Evolutionary conservation across 2,888 invertebrate genomes (phyloP).

Genomic region (Cryptus viduatorius): DNA sequence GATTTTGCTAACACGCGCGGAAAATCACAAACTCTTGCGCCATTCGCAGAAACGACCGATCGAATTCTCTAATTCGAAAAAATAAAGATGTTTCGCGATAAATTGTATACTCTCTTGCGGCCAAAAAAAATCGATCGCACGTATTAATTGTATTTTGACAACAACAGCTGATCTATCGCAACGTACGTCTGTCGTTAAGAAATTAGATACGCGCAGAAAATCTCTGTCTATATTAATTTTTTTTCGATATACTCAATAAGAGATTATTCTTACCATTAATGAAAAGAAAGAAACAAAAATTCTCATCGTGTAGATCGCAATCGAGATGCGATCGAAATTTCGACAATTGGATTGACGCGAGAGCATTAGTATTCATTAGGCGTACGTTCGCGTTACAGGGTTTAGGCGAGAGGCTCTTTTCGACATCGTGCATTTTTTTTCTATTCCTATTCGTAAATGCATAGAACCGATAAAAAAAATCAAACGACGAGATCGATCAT

Average conservation of each 20-base stretch:
- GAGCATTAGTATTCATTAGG: conserved; percentile 34
- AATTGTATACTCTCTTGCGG: not conserved
- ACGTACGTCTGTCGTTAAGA: conserved; percentile 8
- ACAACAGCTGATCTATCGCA: conserved; percentile 27
- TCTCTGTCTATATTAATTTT: not conserved
- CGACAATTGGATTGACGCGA: conserved; percentile 26
- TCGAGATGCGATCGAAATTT: conserved; percentile 42
- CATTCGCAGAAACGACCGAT: conserved; percentile 25
- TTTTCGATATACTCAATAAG: conserved; percentile 32
- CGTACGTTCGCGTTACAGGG: conserved; percentile 66
- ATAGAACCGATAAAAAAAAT: not conserved
- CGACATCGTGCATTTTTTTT: not conserved
- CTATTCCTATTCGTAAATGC: not conserved
- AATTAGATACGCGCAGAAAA: conserved; percentile 18
- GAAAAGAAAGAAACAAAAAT: not conserved
- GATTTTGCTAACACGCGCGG: not conserved
- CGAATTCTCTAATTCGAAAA: not conserved
- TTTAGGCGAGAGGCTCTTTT: conserved; percentile 51
- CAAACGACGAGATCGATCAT: conserved; percentile 56
- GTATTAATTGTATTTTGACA: conserved; percentile 33
- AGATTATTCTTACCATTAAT: conserved; percentile 21
- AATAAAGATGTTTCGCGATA: not conserved
- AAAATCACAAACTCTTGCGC: conserved; percentile 48
- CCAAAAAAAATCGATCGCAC: conserved; percentile 30
- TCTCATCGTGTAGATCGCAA: conserved; percentile 62